Percentiles rank a stretch among this genome's conserved stretches.
phyloP scores from a whole-genome alignment of 2,113 vertebrate species.

The Aptenodytes patagonicus region DNA sequence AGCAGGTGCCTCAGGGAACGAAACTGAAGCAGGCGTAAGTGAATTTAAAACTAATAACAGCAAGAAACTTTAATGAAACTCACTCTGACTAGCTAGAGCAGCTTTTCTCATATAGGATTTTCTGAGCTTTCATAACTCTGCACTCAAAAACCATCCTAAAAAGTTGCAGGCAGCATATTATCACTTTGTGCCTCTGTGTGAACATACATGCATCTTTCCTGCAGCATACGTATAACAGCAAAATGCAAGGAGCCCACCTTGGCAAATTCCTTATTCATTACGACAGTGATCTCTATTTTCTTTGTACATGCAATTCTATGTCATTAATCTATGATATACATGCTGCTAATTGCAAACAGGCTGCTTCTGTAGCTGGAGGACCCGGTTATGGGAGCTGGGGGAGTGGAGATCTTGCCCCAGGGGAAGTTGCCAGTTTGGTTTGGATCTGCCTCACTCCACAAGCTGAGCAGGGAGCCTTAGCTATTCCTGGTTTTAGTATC shows the following conservation, averaged over 20 bases:
- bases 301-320: not conserved
- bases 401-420: not conserved
- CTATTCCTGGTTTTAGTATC: not conserved
- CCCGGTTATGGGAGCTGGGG: not conserved
- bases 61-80: conserved; percentile 17
- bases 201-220: not conserved
- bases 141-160: not conserved
- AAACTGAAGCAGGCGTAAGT: not conserved
- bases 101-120: not conserved
- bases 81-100: not conserved
- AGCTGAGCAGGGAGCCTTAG: not conserved
- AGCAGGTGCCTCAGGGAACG: not conserved
- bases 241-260: not conserved
- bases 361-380: not conserved
- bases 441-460: not conserved
- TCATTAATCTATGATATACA: not conserved
- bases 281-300: not conserved
- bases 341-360: not conserved
- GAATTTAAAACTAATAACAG: conserved; percentile 45
- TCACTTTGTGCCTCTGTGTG: not conserved
- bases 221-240: fast-evolving
- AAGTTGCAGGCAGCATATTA: not conserved
- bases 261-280: not conserved
- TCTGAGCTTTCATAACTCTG: not conserved
- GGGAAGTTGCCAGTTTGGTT: not conserved